Conservation (phyloP, 2,113 vertebrate species). For the Dasyornis broadbenti region DNA sequence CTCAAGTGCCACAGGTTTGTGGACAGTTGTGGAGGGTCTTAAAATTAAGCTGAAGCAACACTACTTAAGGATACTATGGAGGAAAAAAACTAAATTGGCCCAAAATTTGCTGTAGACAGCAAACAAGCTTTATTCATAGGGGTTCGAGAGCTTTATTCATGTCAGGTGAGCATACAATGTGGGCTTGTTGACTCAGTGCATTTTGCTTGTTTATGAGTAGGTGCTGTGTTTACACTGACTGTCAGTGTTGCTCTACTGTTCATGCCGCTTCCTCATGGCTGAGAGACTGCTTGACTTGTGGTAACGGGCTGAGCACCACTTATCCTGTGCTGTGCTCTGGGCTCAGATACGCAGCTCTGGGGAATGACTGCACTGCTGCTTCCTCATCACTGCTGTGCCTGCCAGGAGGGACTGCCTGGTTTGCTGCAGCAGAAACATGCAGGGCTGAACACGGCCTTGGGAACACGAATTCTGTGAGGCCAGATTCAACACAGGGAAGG, state of each 20-base stretch:
- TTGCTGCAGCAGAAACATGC: neutral
- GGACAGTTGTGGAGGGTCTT: neutral
- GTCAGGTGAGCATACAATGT: neutral
- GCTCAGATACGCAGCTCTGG: fast-evolving
- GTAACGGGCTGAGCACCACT: neutral
- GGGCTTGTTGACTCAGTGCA: neutral
- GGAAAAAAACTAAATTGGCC: neutral
- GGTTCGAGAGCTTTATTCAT: neutral
- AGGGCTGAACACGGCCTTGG: neutral
- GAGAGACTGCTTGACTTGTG: neutral
- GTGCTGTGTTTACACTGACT: neutral
- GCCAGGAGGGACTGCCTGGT: neutral
- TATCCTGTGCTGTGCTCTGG: fast-evolving
- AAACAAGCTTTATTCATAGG: neutral
- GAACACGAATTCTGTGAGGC: neutral
- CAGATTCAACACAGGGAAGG: no score
- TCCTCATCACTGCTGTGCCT: neutral
- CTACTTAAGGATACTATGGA: neutral
- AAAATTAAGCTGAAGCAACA: neutral
- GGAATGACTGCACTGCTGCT: neutral
- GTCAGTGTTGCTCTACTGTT: neutral
- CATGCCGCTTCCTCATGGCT: neutral
- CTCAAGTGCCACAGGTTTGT: neutral
- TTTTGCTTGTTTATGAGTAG: neutral
- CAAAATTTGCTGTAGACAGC: neutral